These are phyloP conservation scores for Cryptocephalus moraei DNA, from an alignment of 2,888 invertebrate genomes.

Conservation along the genomic window DNA sequence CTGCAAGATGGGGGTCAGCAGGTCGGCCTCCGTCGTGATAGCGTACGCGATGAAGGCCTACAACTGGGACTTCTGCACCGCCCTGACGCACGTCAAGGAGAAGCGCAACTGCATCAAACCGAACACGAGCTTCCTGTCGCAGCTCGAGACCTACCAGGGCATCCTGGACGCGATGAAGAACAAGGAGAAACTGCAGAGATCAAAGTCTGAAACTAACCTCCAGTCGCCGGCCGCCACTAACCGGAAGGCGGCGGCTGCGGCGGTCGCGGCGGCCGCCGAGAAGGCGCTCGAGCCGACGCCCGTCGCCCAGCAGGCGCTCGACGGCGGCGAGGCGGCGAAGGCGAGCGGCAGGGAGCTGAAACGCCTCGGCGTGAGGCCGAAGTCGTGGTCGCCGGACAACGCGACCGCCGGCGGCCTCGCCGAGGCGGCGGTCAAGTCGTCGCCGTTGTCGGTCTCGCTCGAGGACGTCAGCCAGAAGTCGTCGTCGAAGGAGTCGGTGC, in stretches of 20 bases:
- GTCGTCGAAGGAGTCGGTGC: not conserved
- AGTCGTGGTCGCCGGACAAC: slow-evolving; percentile 62
- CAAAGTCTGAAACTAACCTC: slow-evolving; percentile 86
- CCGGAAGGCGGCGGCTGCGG: slow-evolving; percentile 27
- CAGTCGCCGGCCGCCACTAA: slow-evolving; percentile 47
- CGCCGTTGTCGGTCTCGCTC: slow-evolving; percentile 56
- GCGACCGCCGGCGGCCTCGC: slow-evolving; percentile 49
- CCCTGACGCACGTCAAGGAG: slow-evolving; percentile 81
- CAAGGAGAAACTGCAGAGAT: slow-evolving; percentile 82
- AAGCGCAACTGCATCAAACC: slow-evolving; percentile 92
- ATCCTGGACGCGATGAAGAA: slow-evolving; percentile 89
- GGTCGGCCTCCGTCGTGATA: slow-evolving; percentile 96
- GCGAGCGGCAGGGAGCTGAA: slow-evolving; percentile 30
- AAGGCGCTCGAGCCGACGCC: slow-evolving; percentile 51
- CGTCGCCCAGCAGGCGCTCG: slow-evolving; percentile 36
- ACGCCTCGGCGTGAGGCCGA: slow-evolving; percentile 38
- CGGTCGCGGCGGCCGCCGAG: slow-evolving; percentile 35
- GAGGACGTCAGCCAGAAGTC: slow-evolving; percentile 47
- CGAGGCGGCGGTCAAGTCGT: slow-evolving; percentile 31
- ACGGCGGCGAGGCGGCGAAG: slow-evolving; percentile 14
- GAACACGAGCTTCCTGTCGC: slow-evolving; percentile 87
- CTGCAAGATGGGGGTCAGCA: slow-evolving; percentile 98
- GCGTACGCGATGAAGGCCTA: slow-evolving; percentile 98
- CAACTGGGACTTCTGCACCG: slow-evolving; percentile 85
- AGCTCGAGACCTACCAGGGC: slow-evolving; percentile 83